phyloP scores from a whole-genome alignment of 2,888 invertebrate genomes.

The Trachelus iudaicus region DNA sequence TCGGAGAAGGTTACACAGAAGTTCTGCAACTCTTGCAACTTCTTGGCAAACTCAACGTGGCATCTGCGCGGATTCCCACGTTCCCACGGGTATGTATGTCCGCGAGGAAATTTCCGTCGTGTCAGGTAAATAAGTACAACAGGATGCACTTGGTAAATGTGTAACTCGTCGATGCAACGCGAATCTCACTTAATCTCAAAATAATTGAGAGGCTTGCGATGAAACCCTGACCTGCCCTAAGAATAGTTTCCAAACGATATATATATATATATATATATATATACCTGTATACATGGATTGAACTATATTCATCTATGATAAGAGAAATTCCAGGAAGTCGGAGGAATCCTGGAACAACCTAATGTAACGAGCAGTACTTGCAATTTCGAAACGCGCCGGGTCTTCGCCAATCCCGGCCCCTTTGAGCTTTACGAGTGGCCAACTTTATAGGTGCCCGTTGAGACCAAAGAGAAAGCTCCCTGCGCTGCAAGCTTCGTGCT shows the following conservation, averaged over 20 bases:
- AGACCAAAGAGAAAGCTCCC: not conserved
- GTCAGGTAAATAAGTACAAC: not conserved
- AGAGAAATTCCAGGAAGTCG: not conserved
- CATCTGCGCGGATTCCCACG: not conserved
- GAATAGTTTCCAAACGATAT: not conserved
- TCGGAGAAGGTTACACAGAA: not conserved
- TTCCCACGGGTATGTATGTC: not conserved
- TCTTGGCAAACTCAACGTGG: not conserved
- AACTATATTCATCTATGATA: not conserved
- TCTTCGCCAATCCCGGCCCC: not conserved
- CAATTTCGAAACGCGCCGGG: not conserved
- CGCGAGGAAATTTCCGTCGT: not conserved
- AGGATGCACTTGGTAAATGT: not conserved
- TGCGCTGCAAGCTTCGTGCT: not conserved
- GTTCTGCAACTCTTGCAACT: not conserved
- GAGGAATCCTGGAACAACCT: not conserved
- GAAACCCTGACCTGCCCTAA: not conserved
- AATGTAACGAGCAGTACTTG: not conserved
- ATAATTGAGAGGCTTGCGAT: not conserved
- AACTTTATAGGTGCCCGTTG: not conserved
- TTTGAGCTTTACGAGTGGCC: not conserved
- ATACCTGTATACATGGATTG: not conserved
- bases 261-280: not conserved
- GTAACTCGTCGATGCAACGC: not conserved
- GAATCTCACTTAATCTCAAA: not conserved